A percentile compares a stretch with the other conserved stretches of the same genome.
phyloP scores from a whole-genome alignment of 1,140 invertebrate species.

The Drosophila ogumai region DNA sequence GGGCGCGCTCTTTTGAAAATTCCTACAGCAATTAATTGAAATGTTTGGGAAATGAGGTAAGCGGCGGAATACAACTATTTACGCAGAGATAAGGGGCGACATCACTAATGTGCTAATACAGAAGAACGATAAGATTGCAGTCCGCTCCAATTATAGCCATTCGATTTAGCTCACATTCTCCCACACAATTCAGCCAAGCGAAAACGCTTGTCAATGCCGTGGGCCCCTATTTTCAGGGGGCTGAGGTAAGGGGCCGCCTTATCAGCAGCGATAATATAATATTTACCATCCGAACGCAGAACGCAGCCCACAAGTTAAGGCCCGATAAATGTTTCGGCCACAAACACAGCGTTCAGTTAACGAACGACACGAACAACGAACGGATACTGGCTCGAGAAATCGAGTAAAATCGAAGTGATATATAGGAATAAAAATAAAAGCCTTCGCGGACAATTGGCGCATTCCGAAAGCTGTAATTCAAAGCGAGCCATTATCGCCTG shows the following conservation, averaged over 20 bases:
- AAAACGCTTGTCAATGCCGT: slow-evolving; percentile 17
- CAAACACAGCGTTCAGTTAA: slow-evolving; percentile 55
- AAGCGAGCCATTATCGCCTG: slow-evolving; percentile 60
- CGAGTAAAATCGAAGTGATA: slow-evolving; percentile 5
- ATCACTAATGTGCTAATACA: slow-evolving; percentile 63
- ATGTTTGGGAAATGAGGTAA: slow-evolving; percentile 41
- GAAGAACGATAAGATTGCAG: slow-evolving; percentile 53
- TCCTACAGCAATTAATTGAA: slow-evolving; percentile 10
- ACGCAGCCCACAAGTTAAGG: slow-evolving; percentile 18
- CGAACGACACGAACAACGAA: slow-evolving; percentile 78
- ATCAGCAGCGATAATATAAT: slow-evolving; percentile 72
- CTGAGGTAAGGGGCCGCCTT: slow-evolving; percentile 26
- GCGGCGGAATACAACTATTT: slow-evolving; percentile 26
- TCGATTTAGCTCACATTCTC: slow-evolving; percentile 30
- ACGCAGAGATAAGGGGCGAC: slow-evolving; percentile 40
- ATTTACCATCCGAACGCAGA: slow-evolving; percentile 45
- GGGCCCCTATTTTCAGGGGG: neutral
- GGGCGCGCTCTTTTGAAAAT: neutral
- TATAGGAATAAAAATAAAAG: slow-evolving; percentile 49
- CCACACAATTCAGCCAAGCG: slow-evolving; percentile 1
- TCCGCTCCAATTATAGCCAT: slow-evolving; percentile 22
- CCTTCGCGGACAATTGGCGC: slow-evolving; percentile 19
- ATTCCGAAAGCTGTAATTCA: slow-evolving; percentile 53
- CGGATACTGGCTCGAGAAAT: slow-evolving; percentile 52
- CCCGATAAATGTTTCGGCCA: slow-evolving; percentile 60